Evolutionary conservation across 2,888 invertebrate species (phyloP).

Genomic region (Chloromyia formosa): DNA sequence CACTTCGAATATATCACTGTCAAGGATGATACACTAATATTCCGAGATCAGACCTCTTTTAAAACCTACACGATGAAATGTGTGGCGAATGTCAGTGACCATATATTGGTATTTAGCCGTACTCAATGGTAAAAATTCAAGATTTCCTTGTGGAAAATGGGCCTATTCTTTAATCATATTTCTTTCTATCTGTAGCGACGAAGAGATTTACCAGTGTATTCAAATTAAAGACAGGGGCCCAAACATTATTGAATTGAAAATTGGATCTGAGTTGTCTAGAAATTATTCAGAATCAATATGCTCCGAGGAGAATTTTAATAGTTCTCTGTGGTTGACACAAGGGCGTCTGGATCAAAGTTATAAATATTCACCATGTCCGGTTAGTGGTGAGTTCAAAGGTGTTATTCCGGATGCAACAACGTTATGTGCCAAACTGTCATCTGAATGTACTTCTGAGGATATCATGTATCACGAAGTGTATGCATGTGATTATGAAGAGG

Average conservation of each 20-base stretch:
- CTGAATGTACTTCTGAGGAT: conserved; percentile 72
- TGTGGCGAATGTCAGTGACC: conserved; percentile 54
- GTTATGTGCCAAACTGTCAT: conserved; percentile 72
- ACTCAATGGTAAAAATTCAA: conserved; percentile 62
- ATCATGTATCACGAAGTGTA: conserved; percentile 74
- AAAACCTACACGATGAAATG: conserved; percentile 67
- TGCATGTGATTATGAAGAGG: conserved; percentile 68
- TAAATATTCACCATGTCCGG: conserved; percentile 68
- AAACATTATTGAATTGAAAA: conserved; percentile 52
- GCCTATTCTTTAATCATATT: conserved; percentile 16
- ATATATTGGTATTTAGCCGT: conserved; percentile 66
- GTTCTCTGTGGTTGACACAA: conserved; percentile 71
- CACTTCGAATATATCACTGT: conserved; percentile 70
- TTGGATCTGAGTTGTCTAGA: conserved; percentile 44
- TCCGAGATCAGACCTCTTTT: conserved; percentile 66
- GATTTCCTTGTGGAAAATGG: neutral
- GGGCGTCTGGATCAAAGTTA: conserved; percentile 63
- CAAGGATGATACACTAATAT: conserved; percentile 64
- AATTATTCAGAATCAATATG: conserved; percentile 55
- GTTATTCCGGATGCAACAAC: conserved; percentile 69
- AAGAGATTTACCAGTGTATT: conserved; percentile 51
- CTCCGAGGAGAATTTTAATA: conserved; percentile 65
- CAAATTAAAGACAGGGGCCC: conserved; percentile 49
- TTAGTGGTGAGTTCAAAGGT: conserved; percentile 73
- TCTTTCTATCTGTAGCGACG: conserved; percentile 44